Percentiles rank a stretch among this genome's conserved stretches.
These are phyloP conservation scores for Helicoverpa zea DNA, from an alignment of 1,140 invertebrate genomes.

Conservation along the genomic window DNA sequence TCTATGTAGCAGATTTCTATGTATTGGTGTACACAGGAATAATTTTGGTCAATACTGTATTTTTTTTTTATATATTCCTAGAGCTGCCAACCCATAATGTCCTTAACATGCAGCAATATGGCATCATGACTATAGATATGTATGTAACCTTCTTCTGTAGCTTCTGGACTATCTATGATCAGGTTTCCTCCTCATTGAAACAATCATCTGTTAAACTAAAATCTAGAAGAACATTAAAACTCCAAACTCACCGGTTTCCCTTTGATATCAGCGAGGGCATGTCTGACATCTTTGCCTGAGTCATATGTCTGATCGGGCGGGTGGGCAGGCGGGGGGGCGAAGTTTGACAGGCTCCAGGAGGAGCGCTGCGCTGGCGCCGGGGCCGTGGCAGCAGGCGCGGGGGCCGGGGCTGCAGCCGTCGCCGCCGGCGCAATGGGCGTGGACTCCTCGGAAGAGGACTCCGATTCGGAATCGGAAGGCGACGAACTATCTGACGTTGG, in stretches of 20 bases:
- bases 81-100: no score
- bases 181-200: no score
- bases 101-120: no score
- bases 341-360: slow-evolving; percentile 82
- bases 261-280: slow-evolving; percentile 83
- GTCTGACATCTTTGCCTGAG: slow-evolving; percentile 81
- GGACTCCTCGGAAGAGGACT: slow-evolving; percentile 82
- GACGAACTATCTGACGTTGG: slow-evolving; percentile 82
- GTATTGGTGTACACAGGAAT: no score
- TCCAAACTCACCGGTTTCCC: slow-evolving; percentile 74
- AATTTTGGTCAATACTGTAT: no score
- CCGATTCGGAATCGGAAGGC: slow-evolving; percentile 77
- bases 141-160: no score
- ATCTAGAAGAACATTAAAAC: not conserved
- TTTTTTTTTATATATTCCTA: no score
- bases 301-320: slow-evolving; percentile 80
- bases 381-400: slow-evolving; percentile 65
- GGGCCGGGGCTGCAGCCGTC: slow-evolving; percentile 62
- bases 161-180: no score
- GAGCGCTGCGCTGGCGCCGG: slow-evolving; percentile 66
- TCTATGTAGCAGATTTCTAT: not conserved
- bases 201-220: not conserved
- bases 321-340: slow-evolving; percentile 76
- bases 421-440: slow-evolving; percentile 67
- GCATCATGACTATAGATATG: no score